Base-by-base conservation (phyloP, 2,113 vertebrate species). In the Percopsis transmontana region DNA sequence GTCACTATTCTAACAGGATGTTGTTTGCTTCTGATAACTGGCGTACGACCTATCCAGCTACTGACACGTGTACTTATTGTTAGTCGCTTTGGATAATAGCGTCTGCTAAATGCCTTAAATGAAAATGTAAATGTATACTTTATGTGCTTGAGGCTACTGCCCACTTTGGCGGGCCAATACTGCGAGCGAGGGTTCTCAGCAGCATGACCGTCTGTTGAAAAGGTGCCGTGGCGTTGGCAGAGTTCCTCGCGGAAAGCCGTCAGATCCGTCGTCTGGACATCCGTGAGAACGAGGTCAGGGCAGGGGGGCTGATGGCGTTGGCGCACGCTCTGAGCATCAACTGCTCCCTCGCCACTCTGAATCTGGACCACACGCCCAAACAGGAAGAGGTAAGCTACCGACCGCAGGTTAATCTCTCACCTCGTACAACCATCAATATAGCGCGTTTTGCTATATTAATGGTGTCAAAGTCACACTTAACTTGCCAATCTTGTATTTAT, bases 261-360 rank as follows among this genome's bases (percentile, higher is more conserved):
- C 15, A 69, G 11, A 83, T 87, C 24, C 84, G 81, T 68, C 70
- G 47, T 0, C 69, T 87, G 79, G 90, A 93, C 55, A 64, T 91
- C 19, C 69, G 79, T 65, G 72, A 84, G 57, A 93, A 93, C 33
- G 58, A 70, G 51, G 66, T 87, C 47, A 58, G 47, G 39, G 57
- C 90, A 0, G 90, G 83, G 54, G 89, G 82, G 3, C 57, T 91
- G 66, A 87, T 92, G 87, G 89, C 88, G 12, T 58, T 90, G 62
- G 74, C 76, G 14, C 70, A 77, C 27, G 77, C 83, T 45, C 56
- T 90, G 75, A 88, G 72, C 68, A 77, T 88, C 73, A 90, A 85
- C 73, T 21, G 0, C 8, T 83, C 78, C 13, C 81, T 93, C 7
- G 48, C 64, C 20, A 42, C 63, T 7, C 77, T 93, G 77, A 80